Base-by-base conservation (phyloP, 2,888 invertebrate genomes). In the Aleiodes alternator region DNA sequence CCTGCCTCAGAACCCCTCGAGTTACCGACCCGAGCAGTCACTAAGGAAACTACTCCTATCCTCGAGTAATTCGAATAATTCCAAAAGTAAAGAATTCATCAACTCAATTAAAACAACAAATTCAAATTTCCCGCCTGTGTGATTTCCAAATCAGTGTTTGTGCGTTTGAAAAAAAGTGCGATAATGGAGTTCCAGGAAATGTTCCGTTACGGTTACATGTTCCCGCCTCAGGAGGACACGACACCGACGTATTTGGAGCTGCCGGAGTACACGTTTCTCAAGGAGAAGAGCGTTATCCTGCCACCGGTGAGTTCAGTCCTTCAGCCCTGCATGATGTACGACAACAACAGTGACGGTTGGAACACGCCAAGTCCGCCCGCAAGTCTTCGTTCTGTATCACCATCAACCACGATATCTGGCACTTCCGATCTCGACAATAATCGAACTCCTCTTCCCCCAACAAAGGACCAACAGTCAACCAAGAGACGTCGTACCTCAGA, bases 201-300 rank as follows among this genome's bases (percentile, higher is more conserved):
- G 88, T 89, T 89, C 80, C 87, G 88, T 64, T 89, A 88, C 78
- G 88, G 88, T 79, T 89, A 89, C 83, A 84, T 87, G 85, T 88
- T 84, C 69, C 87, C 88, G 57, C 82, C 87, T 9, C 87, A 87
- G 70, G 87, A 88, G 74, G 86, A 88, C 61, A 81, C 81, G 31
- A 77, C 84, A 7, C 77, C 85, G 43, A 81, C 83, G 1, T 88
- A 88, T 59, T 74, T 88, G 69, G 88, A 89, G n/a, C 74, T 88
- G 12, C 86, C 86, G 9, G 84, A 81, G 48, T 88, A 88, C 64
- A 68, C 82, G 11, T 83, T 85, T 59, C 72, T 84, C 7, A 88
- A 88, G 73, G 85, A 80, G 38, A 86, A 87, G 71, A 78, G 78
- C 70, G 76, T 80, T 0, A 80, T 84, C 0, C 75, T 89, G 6